Evolutionary conservation across 1,140 invertebrate genomes (phyloP).

Genomic region (Drosophila serrata): DNA sequence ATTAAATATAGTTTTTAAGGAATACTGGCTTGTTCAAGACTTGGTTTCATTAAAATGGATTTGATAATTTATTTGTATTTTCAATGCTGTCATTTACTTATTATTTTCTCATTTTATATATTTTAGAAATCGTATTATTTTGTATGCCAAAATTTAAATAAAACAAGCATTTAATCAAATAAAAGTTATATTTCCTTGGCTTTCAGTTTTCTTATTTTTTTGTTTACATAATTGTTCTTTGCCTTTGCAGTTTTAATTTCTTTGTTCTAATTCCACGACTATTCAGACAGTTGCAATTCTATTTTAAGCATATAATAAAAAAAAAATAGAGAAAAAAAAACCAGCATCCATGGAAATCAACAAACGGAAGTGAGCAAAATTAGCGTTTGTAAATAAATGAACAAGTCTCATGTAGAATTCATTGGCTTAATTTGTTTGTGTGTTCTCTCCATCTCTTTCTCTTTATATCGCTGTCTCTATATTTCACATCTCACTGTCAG

Average conservation of each 20-base stretch:
- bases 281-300: constrained; percentile 2
- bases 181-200: background rate
- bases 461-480: background rate
- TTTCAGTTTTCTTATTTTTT: background rate
- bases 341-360: constrained; percentile 28
- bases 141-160: too few species aligned
- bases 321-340: background rate
- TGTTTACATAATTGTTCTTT: background rate
- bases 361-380: constrained; percentile 61
- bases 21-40: background rate
- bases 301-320: background rate
- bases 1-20: too few species aligned
- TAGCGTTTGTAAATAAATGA: constrained; percentile 56
- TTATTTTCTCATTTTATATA: background rate
- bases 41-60: background rate
- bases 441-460: constrained; percentile 3
- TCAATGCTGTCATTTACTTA: background rate
- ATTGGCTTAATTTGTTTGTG: constrained; percentile 59
- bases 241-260: background rate
- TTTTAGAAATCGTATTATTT: background rate
- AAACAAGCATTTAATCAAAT: background rate
- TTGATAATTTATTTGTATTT: background rate
- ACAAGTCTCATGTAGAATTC: constrained; percentile 49
- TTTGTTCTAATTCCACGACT: background rate
- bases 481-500: background rate